A percentile compares a stretch with the other conserved stretches of the same genome.
Evolutionary conservation across 2,888 invertebrate genomes (phyloP).

Genomic region (Dione vanillae): DNA sequence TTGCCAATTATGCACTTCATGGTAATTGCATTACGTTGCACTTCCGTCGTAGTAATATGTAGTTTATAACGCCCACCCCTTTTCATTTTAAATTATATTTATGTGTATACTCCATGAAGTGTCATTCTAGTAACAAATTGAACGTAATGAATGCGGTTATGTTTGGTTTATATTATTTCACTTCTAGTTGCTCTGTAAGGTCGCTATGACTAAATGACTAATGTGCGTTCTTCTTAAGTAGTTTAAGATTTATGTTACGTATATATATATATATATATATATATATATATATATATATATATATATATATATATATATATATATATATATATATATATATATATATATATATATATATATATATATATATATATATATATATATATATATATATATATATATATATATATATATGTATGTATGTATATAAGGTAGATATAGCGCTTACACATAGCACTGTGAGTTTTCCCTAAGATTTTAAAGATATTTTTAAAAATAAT

Average conservation of each 20-base stretch:
- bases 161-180: background rate
- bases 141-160: background rate
- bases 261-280: too few species aligned
- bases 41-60: background rate
- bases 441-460: too few species aligned
- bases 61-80: background rate
- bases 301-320: too few species aligned
- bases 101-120: slow-evolving; percentile 6
- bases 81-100: slow-evolving; percentile 5
- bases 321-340: too few species aligned
- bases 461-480: too few species aligned
- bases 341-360: background rate
- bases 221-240: background rate
- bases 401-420: too few species aligned
- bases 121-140: slow-evolving; percentile 12
- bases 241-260: too few species aligned
- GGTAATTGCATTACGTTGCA: background rate
- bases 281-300: too few species aligned
- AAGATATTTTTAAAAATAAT: too few species aligned
- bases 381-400: too few species aligned
- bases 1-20: background rate
- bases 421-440: too few species aligned
- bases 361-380: too few species aligned
- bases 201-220: background rate
- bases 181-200: background rate